Percentiles rank a stretch among this genome's conserved stretches.
Conservation (phyloP, 2,888 invertebrate species). For the Agonopterix subpropinquella region DNA sequence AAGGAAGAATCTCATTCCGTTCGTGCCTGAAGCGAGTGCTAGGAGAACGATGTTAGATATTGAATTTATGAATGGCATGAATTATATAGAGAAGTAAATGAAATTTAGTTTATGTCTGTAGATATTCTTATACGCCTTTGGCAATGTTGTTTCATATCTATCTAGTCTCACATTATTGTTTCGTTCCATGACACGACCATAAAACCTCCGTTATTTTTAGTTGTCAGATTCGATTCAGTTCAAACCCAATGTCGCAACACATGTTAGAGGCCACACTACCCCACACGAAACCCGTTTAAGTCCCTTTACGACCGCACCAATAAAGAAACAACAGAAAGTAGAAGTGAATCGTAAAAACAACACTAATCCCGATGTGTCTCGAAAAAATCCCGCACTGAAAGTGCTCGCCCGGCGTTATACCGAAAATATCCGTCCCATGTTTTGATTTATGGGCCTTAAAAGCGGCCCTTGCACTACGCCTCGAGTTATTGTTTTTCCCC, state of each 20-base stretch:
- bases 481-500: slow-evolving; percentile 68
- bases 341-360: slow-evolving; percentile 65
- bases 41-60: slow-evolving; percentile 33
- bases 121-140: too few species aligned
- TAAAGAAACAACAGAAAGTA: slow-evolving; percentile 54
- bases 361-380: slow-evolving; percentile 62
- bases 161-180: background rate
- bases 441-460: slow-evolving; percentile 72
- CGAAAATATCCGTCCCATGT: slow-evolving; percentile 61
- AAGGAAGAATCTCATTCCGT: slow-evolving; percentile 58
- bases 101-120: slow-evolving; percentile 2
- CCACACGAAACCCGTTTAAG: slow-evolving; percentile 28
- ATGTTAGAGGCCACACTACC: slow-evolving; percentile 8
- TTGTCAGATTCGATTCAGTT: slow-evolving; percentile 13
- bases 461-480: slow-evolving; percentile 60
- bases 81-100: slow-evolving; percentile 22
- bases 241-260: slow-evolving; percentile 10
- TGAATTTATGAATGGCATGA: slow-evolving; percentile 32
- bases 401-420: slow-evolving; percentile 49
- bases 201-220: too few species aligned
- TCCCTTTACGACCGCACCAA: slow-evolving; percentile 42
- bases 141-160: too few species aligned
- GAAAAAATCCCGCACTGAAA: slow-evolving; percentile 53
- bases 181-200: background rate
- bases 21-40: slow-evolving; percentile 40